Percentiles rank a stretch among this genome's conserved stretches.
These are phyloP conservation scores for Lydus trimaculatus DNA, from an alignment of 2,888 invertebrate genomes.

Conservation along the genomic window DNA sequence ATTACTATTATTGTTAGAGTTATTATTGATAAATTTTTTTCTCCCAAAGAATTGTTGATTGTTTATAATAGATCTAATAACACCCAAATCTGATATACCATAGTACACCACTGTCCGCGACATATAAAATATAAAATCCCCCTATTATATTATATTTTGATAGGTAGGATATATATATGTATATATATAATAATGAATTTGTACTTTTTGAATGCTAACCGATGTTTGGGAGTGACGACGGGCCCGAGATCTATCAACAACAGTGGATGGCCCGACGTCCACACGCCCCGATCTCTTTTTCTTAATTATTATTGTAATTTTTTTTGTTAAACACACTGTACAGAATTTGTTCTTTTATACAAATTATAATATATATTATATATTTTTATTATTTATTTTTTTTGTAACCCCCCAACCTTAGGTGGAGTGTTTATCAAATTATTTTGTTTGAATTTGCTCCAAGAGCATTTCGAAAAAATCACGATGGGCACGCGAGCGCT, in stretches of 20 bases:
- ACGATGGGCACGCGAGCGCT: constrained; percentile 41
- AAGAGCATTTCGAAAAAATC: constrained; percentile 35
- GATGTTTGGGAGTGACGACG: constrained; percentile 49
- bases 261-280: constrained; percentile 45
- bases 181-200: constrained; percentile 73
- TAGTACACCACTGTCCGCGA: constrained; percentile 38
- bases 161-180: constrained; percentile 47
- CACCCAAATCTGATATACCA: not conserved
- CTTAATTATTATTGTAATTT: constrained; percentile 30
- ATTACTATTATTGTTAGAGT: not conserved
- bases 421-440: not conserved
- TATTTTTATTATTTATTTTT: constrained; percentile 23
- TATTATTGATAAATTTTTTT: not conserved
- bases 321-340: constrained; percentile 47
- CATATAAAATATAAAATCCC: constrained; percentile 50
- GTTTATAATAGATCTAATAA: not conserved
- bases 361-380: constrained; percentile 42
- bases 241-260: constrained; percentile 50
- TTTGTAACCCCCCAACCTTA: not conserved
- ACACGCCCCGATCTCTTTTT: constrained; percentile 42
- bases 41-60: not conserved
- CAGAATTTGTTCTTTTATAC: constrained; percentile 48
- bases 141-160: constrained; percentile 19
- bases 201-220: constrained; percentile 70
- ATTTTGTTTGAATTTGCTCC: constrained; percentile 43